Evolutionary conservation across 2,113 vertebrate species (phyloP).

Genomic region (Nanger granti): DNA sequence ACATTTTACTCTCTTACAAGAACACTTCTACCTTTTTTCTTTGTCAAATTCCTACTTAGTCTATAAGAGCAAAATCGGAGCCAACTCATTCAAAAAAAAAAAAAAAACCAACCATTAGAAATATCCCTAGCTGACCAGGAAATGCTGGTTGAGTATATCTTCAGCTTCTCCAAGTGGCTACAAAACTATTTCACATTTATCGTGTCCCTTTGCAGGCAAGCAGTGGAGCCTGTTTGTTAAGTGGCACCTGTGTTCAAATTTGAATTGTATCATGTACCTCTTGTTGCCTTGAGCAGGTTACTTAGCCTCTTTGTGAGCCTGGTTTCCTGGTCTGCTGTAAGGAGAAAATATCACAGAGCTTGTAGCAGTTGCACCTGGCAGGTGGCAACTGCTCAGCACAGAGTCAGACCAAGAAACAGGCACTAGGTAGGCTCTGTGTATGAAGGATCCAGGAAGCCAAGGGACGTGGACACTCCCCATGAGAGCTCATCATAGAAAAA

Average conservation of each 20-base stretch:
- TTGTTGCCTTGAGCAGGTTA: neutral
- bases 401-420: neutral
- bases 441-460: neutral
- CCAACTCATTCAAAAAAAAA: neutral
- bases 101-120: neutral
- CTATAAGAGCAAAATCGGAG: neutral
- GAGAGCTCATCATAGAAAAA: neutral
- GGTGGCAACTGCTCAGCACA: neutral
- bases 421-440: neutral
- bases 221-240: neutral
- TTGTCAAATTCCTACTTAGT: neutral
- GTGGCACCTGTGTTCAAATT: neutral
- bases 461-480: neutral
- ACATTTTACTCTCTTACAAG: neutral
- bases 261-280: neutral
- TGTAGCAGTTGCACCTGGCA: neutral
- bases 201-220: neutral
- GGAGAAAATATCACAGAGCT: neutral
- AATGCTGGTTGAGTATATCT: neutral
- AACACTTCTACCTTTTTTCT: neutral
- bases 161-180: slow-evolving; percentile 11
- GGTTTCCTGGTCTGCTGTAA: neutral
- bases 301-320: neutral
- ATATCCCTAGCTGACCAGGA: neutral
- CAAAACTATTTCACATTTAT: neutral